phyloP scores from a whole-genome alignment of 1,140 invertebrate species.

The Gonioctena quinquepunctata region DNA sequence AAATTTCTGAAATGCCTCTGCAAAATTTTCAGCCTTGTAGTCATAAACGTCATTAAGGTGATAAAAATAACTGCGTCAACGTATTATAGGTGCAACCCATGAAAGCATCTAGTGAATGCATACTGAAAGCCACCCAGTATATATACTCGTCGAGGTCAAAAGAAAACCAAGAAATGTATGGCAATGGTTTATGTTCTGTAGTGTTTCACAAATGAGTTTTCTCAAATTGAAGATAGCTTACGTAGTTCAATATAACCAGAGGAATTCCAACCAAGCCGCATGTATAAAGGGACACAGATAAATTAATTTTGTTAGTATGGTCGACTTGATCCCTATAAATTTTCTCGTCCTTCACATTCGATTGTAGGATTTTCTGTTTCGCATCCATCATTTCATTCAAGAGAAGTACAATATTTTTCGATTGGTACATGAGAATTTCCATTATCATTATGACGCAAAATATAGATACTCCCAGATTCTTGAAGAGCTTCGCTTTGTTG shows the following conservation, averaged over 20 bases:
- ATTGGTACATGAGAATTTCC: not conserved
- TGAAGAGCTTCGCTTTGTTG: not conserved
- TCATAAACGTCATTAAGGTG: not conserved
- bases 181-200: not conserved
- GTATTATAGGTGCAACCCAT: not conserved
- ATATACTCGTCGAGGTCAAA: conserved; percentile 7
- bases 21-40: not conserved
- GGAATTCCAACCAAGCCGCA: not conserved
- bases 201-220: not conserved
- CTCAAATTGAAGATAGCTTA: not conserved
- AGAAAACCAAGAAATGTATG: not conserved
- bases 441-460: not conserved
- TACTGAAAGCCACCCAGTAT: not conserved
- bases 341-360: not conserved
- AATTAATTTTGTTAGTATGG: not conserved
- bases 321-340: not conserved
- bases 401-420: not conserved
- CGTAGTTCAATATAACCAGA: not conserved
- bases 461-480: not conserved
- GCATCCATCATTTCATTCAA: not conserved
- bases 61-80: not conserved
- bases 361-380: not conserved
- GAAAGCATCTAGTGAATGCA: not conserved
- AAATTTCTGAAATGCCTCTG: conserved; percentile 4
- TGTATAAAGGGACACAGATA: not conserved